phyloP scores from a whole-genome alignment of 2,888 invertebrate species.

The Phragmatobia fuliginosa region DNA sequence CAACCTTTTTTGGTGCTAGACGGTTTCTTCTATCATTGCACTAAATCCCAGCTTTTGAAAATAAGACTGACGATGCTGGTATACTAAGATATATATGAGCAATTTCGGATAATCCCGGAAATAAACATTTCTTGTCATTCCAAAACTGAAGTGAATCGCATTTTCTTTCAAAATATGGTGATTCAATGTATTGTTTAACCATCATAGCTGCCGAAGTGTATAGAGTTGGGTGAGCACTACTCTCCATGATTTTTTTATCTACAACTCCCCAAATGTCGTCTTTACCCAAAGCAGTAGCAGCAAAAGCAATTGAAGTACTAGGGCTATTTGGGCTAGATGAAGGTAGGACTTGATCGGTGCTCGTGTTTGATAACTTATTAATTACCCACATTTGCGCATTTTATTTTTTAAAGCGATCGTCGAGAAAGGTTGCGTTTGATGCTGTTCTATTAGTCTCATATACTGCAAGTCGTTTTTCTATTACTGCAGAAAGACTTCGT shows the following conservation, averaged over 20 bases:
- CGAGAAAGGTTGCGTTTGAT: constrained; percentile 40
- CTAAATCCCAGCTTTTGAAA: constrained; percentile 40
- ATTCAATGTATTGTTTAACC: constrained; percentile 44
- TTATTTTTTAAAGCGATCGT: constrained; percentile 45
- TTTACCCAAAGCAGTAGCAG: constrained; percentile 12
- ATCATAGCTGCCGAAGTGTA: constrained; percentile 24
- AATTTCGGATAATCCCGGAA: constrained; percentile 20
- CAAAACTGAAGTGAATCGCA: constrained; percentile 20
- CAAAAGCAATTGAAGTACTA: constrained; percentile 26
- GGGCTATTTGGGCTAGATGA: constrained; percentile 29
- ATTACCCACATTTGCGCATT: constrained; percentile 41
- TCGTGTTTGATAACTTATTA: constrained; percentile 34
- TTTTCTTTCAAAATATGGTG: constrained; percentile 32
- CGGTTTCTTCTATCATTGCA: constrained; percentile 34
- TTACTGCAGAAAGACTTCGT: constrained; percentile 32
- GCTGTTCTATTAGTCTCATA: constrained; percentile 39
- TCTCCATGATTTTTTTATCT: constrained; percentile 19
- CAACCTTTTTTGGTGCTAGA: constrained; percentile 25
- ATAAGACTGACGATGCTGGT: constrained; percentile 37
- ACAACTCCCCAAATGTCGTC: constrained; percentile 26
- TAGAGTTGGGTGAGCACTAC: constrained; percentile 12
- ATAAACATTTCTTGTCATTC: constrained; percentile 7
- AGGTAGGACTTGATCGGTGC: constrained; percentile 30
- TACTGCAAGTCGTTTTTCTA: constrained; percentile 40
- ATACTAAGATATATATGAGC: constrained; percentile 39